Evolutionary conservation across 2,888 invertebrate species (phyloP).

Genomic region (Cephonodes hylas): DNA sequence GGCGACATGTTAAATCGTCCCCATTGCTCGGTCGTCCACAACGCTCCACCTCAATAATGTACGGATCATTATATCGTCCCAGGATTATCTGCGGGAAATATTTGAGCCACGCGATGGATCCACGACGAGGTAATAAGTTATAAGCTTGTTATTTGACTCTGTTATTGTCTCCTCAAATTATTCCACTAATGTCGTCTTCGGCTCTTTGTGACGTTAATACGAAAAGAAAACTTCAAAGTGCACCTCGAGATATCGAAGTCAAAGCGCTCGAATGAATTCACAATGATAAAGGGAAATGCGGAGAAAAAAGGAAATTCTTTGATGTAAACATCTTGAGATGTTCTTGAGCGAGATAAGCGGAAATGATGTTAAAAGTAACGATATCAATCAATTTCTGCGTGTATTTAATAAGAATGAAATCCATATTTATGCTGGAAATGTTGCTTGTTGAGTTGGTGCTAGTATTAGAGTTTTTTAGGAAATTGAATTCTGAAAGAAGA

Average conservation of each 20-base stretch:
- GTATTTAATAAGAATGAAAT: neutral
- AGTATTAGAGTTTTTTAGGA: too few species aligned
- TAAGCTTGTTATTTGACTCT: neutral
- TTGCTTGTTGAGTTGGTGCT: too few species aligned
- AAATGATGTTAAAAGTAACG: conserved; percentile 32
- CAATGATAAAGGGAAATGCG: conserved; percentile 18
- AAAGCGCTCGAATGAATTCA: neutral
- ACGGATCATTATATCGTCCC: conserved; percentile 26
- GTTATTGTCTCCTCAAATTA: neutral
- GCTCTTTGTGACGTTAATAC: neutral
- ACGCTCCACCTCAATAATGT: conserved; percentile 13
- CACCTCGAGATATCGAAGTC: neutral
- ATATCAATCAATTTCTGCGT: conserved; percentile 26
- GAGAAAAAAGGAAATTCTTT: conserved; percentile 21
- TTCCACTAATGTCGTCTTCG: neutral
- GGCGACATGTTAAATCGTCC: conserved; percentile 69
- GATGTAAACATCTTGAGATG: conserved; percentile 25
- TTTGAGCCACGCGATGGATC: conserved; percentile 11
- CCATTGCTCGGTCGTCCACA: conserved; percentile 41
- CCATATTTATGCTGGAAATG: neutral
- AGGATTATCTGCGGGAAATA: conserved; percentile 17
- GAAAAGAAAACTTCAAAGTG: conserved; percentile 5
- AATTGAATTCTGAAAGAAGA: too few species aligned
- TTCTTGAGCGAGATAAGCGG: conserved; percentile 19
- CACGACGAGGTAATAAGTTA: neutral